Base-by-base conservation (phyloP, 2,113 vertebrate genomes). In the Cranoglanis bouderius region DNA sequence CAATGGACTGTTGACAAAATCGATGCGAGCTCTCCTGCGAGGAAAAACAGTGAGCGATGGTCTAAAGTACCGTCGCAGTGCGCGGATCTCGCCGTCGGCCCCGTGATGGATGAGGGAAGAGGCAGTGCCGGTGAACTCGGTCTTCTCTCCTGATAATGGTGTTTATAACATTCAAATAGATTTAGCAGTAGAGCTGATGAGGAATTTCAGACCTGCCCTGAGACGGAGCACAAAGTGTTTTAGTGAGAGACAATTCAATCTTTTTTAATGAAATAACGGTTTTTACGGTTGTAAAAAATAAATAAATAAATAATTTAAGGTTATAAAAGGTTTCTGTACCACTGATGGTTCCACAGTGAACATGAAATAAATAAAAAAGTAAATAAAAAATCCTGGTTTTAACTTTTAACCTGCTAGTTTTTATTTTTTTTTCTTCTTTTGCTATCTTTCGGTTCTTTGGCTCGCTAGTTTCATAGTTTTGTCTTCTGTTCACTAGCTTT, bases 1-100 rank as follows among this genome's bases (percentile, higher is more conserved):
- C 94, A 82, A 96, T 96, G 89, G 72, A 90, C 90, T 90, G 92
- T 93, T 95, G 94, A 95, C 95, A 93, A 94, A 95, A 96, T 95
- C 95, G 92, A 96, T 96, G 93, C 89, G 92, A 90, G 92, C 94
- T 95, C 92, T 96, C 92, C 91, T 93, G 90, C 63, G 80, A 93
- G 92, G 92, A 90, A 94, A 95, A 95, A 94, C 90, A 92, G 93
- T 92, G 91, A 94, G 90, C 90, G 92, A 94, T 92, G 93, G 89
- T 94, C 89, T 91, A 85, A 93, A 94, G 94, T 92, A 94, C 93
- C 91, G 93, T 12, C 4, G 1, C 83, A 49, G 24, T 5, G 26
- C 29, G 90, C 49, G 82, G 91, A 90, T 92, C 92, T 80, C 90
- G 91, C 90, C 90, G 46, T 89, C 80, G 87, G 92, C 91, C 91